Conservation (phyloP, 2,113 vertebrate genomes). For the Labeo catla region DNA sequence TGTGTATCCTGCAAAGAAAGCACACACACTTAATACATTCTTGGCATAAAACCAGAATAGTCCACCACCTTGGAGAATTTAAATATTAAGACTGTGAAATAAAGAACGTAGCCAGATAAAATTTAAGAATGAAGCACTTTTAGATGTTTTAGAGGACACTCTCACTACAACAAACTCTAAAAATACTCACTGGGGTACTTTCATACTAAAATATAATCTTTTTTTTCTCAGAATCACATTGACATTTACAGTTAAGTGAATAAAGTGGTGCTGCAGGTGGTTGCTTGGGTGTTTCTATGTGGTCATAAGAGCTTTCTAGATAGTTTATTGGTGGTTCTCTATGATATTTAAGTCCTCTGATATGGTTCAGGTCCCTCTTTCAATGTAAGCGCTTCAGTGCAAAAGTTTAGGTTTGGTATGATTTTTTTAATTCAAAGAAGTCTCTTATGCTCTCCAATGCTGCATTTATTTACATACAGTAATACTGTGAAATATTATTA, state of each 20-base stretch:
- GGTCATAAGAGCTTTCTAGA: not conserved
- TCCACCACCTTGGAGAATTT: not conserved
- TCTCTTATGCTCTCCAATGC: too few species aligned
- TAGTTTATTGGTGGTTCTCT: too few species aligned
- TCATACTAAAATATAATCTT: not conserved
- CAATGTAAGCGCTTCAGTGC: too few species aligned
- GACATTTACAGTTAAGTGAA: not conserved
- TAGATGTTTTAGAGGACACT: not conserved
- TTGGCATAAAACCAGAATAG: slow-evolving; percentile 4
- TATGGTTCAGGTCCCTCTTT: not conserved
- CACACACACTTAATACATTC: not conserved
- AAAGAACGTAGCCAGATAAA: not conserved
- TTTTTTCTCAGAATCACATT: not conserved
- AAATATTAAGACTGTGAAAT: not conserved
- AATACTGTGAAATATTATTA: not conserved
- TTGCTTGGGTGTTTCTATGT: not conserved
- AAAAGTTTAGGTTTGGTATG: too few species aligned
- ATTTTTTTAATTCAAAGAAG: too few species aligned
- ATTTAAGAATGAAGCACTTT: not conserved
- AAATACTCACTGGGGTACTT: not conserved
- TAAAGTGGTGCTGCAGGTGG: not conserved
- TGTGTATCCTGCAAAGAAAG: slow-evolving; percentile 69
- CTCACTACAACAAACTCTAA: not conserved
- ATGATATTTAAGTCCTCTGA: not conserved
- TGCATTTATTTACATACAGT: too few species aligned